Evolutionary conservation across 2,888 invertebrate genomes (phyloP).

Genomic region (Drosophila rellima): DNA sequence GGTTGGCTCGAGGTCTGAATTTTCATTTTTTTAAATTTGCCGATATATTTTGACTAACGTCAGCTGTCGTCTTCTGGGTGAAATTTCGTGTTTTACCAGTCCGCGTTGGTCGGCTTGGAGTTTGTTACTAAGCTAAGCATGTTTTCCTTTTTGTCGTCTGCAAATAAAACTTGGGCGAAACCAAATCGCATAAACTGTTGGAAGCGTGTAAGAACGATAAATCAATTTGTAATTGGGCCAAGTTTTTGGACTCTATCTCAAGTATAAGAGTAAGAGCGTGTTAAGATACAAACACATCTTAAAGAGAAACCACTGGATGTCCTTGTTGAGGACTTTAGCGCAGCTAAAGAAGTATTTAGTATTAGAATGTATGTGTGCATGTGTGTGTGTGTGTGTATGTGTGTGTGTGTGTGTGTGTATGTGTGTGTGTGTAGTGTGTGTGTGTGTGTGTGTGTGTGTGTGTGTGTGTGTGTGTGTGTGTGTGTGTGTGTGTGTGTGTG

Average conservation of each 20-base stretch:
- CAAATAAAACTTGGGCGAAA: slow-evolving; percentile 53
- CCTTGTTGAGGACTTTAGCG: slow-evolving; percentile 35
- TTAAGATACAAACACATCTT: slow-evolving; percentile 3
- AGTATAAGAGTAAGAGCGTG: slow-evolving; percentile 8
- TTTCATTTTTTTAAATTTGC: too few species aligned
- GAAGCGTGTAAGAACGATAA: slow-evolving; percentile 66
- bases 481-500: neutral
- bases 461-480: neutral
- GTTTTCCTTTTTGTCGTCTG: slow-evolving; percentile 19
- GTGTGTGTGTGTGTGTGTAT: neutral
- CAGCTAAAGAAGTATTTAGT: slow-evolving; percentile 50
- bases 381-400: neutral
- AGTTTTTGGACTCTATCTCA: slow-evolving; percentile 33
- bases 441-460: neutral
- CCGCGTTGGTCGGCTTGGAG: too few species aligned
- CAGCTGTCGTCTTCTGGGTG: too few species aligned
- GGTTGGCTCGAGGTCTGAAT: too few species aligned
- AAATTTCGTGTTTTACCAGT: too few species aligned
- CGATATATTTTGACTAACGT: too few species aligned
- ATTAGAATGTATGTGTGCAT: neutral
- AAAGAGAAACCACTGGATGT: slow-evolving; percentile 20
- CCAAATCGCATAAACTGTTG: slow-evolving; percentile 69
- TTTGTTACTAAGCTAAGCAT: too few species aligned
- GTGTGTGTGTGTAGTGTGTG: neutral
- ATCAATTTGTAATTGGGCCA: slow-evolving; percentile 65